Evolutionary conservation across 2,888 invertebrate species (phyloP), one percentile per base, ranked within the genome.

Genomic region (Buathra laborator): DNA sequence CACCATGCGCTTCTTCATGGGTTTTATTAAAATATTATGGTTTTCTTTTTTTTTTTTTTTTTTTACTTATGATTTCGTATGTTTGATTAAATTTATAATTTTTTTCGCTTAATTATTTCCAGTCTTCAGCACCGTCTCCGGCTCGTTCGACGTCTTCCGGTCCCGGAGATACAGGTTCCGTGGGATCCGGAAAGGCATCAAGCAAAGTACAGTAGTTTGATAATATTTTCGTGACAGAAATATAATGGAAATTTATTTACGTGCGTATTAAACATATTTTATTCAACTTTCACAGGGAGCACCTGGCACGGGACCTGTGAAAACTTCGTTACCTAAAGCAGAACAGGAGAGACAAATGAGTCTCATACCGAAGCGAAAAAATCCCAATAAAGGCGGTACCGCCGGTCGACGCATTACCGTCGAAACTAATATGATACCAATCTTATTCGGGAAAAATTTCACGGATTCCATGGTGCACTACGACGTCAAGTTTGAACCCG

Each of bases 401-500:
- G 1, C 7, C n/a, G 95, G 96, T 0, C 92, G 93, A 5, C 87
- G 71, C 3, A 94, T 96, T 0, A 90, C 72, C 44, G 94, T 97
- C 0, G 92, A 95, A 46, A 95, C 96, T 0, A 97, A 97, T 90
- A 97, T 97, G 92, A 93, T 97, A 71, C 93, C 94, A 24, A 94
- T 97, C 86, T 90, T 91, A 9, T 94, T 96, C 74, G 80, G 88
- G 1, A 94, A 94, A 83, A 94, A 95, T 62, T 94, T 95, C 5
- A 86, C 91, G 6, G 88, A 87, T 0, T 44, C 66, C 0, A 95
- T 95, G 0, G 94, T 95, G 90, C 99, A 99, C 90, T 99, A 99
- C 93, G 99, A 99, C 89, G 97, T 98, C 0, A 94, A 94, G 0
- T 95, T 97, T 48, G 94, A 92, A 0, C 97, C 97, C 0, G 97